These are phyloP conservation scores for Macrobrachium nipponense DNA, from an alignment of 1,140 invertebrate species.

Conservation along the genomic window DNA sequence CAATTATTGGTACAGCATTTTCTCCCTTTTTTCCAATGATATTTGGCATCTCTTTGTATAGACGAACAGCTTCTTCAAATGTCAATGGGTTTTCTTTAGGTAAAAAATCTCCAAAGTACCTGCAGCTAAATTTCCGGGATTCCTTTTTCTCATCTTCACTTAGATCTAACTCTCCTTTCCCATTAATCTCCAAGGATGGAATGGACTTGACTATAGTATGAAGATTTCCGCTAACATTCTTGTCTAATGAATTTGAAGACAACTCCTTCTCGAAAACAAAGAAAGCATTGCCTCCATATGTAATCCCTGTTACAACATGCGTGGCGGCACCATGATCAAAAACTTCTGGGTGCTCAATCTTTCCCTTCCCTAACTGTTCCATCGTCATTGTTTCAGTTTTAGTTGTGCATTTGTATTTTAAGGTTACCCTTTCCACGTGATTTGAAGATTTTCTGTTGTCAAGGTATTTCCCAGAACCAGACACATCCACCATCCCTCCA, in stretches of 20 bases:
- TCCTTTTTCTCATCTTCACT: background rate
- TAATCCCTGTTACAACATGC: conserved; percentile 16
- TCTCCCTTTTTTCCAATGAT: background rate
- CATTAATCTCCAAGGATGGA: background rate
- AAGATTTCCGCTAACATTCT: background rate
- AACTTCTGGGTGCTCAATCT: background rate
- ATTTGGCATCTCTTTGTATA: conserved; percentile 1
- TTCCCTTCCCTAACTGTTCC: conserved; percentile 2
- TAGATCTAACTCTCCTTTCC: background rate
- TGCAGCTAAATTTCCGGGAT: background rate
- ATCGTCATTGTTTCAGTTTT: conserved; percentile 7
- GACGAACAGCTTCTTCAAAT: conserved; percentile 1
- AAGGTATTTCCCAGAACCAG: conserved; percentile 10
- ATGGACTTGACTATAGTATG: background rate
- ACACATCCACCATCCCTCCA: background rate
- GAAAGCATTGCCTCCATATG: background rate
- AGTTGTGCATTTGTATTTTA: conserved; percentile 21
- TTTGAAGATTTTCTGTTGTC: conserved; percentile 10
- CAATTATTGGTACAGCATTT: background rate
- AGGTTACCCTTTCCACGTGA: conserved; percentile 1
- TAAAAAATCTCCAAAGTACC: conserved; percentile 8
- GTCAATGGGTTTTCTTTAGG: background rate
- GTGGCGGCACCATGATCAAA: conserved; percentile 19
- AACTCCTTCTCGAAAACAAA: conserved; percentile 5
- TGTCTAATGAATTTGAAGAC: background rate